Conservation (phyloP, 2,797 vertebrate species). For the Propithecus deckenii region DNA sequence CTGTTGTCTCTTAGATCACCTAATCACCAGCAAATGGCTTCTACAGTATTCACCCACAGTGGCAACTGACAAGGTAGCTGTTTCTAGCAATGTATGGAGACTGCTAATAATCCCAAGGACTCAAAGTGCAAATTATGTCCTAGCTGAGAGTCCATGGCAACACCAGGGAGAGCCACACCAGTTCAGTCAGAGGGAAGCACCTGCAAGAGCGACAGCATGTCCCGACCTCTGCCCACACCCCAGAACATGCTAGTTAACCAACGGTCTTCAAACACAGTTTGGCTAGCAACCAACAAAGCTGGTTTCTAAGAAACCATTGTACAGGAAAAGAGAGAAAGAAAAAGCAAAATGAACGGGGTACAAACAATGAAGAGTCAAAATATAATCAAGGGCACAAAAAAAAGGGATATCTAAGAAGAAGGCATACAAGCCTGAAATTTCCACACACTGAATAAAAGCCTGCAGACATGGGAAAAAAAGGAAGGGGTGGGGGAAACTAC, state of each 20-base stretch:
- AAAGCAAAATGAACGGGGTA: background rate
- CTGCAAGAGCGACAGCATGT: background rate
- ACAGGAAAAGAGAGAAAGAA: background rate
- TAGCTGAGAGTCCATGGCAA: background rate
- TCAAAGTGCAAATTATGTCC: background rate
- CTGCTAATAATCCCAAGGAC: background rate
- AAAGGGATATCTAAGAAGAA: constrained; percentile 72
- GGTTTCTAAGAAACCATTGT: background rate
- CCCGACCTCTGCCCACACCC: background rate
- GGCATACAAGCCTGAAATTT: constrained; percentile 77
- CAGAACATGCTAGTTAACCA: background rate
- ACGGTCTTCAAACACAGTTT: background rate
- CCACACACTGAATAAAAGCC: constrained; percentile 77
- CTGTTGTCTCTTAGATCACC: background rate
- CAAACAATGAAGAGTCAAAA: background rate
- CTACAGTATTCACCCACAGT: background rate
- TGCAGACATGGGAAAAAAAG: constrained; percentile 32
- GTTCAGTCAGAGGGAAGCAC: background rate
- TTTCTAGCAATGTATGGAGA: background rate
- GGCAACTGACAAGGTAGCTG: background rate
- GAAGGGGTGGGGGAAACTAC: background rate
- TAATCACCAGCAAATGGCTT: background rate
- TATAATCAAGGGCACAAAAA: constrained; percentile 24
- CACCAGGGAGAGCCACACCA: background rate
- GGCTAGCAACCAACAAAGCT: background rate